Evolutionary conservation across 2,888 invertebrate species (phyloP), one percentile per base, ranked within the genome.

Genomic region (Cephus runcator): DNA sequence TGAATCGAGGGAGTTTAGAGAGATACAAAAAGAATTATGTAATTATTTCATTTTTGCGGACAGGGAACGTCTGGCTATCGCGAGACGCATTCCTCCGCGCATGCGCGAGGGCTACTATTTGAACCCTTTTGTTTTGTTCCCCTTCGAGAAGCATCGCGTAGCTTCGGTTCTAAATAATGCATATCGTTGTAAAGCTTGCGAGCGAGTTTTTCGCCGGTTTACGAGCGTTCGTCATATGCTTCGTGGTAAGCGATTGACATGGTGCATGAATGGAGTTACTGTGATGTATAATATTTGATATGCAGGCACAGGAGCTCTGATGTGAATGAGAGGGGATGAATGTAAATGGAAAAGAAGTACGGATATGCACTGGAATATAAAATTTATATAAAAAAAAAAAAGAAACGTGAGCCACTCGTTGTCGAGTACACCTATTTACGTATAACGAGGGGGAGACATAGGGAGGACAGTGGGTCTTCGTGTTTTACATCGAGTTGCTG

Each of bases 341-440:
- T 9, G 56, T 56, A 23, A 23, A 56, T 56, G 56, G 56, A 56
- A 56, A 56, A 56, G 56, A 56, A 56, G 56, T 23, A 23, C 56
- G 56, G 56, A 56, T 56, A 23, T 56, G 56, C 56, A 23, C 23
- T 56, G 56, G 56, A 56, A 56, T 56, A 56, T 23, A 56, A 56
- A 56, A 56, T 56, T 56, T 2, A 56, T 3, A 33, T 23, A 23
- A 23, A 23, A 56, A 40, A 33, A 56, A 23, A 23, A 23, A 56
- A 40, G 23, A 56, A 23, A 56, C 56, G 56, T 56, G 56, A 56
- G 9, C 23, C 56, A 23, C 56, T 56, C 56, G 2, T 56, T 23
- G 15, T 40, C 1, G 23, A 56, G 56, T 56, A 56, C 23, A 73
- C 73, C 77, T 75, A 75, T 79, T 79, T 69, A 76, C 76, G 76